Base-by-base conservation (phyloP, 2,113 vertebrate species). In the Mustelus asterias region DNA sequence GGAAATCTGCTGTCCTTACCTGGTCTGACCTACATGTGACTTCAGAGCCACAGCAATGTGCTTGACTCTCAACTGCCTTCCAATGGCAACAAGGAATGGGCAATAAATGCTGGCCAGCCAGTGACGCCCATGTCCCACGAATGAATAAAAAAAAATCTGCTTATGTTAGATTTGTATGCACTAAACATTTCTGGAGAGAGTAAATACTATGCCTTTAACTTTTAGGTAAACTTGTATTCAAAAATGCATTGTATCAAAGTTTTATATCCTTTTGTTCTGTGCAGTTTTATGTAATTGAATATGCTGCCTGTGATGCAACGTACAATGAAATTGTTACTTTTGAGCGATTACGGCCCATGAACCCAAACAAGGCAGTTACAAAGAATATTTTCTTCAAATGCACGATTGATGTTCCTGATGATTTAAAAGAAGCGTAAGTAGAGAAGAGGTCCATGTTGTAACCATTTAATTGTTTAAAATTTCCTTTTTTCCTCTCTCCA, bases 291-390 rank as follows among this genome's bases (percentile, higher is more conserved):
- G 98, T 98, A 96, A 98, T 98, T 96, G 98, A 98, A 96, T 98
- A 98, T 96, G 98, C 98, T 97, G 98, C 98, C 96, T 98, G 98
- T 97, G 98, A 98, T 97, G 98, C 98, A 97, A 98, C 98, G 96
- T 98, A 98, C 96, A 98, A 98, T 96, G 98, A 98, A 97, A 98
- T 98, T 96, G 98, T 98, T 96, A 98, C 98, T 96, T 98, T 98
- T 0, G 98, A 98, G 96, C 97, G 98, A 96, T 98, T 98, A 96
- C 98, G 98, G 94, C 98, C 97, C 97, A 98, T 98, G 97, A 98
- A 98, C 97, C 98, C 98, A 96, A 98, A 98, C 65, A 98, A 98
- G 97, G 97, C 97, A 96, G 98, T 98, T 96, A 98, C 97, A 96
- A 98, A 98, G 97, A 98, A 98, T 96, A 98, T 98, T 0, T 98